A percentile compares a stretch with the other conserved stretches of the same genome.
Evolutionary conservation across 2,797 vertebrate species (phyloP).

Genomic region (Tragelaphus eurycerus): DNA sequence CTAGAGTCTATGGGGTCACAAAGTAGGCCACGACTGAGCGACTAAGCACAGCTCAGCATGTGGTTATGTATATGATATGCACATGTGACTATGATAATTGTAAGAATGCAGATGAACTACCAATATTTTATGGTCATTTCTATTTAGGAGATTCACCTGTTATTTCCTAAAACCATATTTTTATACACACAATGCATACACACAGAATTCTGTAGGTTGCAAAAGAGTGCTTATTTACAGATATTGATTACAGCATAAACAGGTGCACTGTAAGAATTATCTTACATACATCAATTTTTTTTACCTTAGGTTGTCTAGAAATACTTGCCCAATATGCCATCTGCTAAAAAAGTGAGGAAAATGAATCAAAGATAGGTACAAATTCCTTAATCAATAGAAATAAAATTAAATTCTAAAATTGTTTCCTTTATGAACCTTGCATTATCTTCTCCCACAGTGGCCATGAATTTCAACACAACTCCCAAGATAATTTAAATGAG

Average conservation of each 20-base stretch:
- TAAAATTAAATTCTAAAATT: constrained; percentile 33
- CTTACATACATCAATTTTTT: not conserved
- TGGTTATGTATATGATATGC: not conserved
- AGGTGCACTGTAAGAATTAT: not conserved
- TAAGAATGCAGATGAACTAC: not conserved
- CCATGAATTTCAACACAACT: not conserved
- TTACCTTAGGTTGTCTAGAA: constrained; percentile 81
- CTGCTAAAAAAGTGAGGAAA: constrained; percentile 68
- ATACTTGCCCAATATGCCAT: constrained; percentile 81
- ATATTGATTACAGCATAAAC: not conserved
- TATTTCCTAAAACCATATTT: not conserved
- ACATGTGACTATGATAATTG: not conserved
- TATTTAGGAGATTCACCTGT: not conserved
- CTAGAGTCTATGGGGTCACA: not conserved
- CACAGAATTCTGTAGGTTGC: not conserved
- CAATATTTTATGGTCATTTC: constrained; percentile 28
- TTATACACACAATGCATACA: not conserved
- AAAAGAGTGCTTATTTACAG: not conserved
- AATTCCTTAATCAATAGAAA: not conserved
- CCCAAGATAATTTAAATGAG: not conserved
- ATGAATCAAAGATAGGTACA: not conserved
- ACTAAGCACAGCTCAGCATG: not conserved
- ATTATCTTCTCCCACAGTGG: not conserved
- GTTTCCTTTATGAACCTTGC: not conserved
- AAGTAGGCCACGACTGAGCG: not conserved